Evolutionary conservation across 2,797 vertebrate genomes (phyloP).

Genomic region (Parauchenoglanis ngamensis): DNA sequence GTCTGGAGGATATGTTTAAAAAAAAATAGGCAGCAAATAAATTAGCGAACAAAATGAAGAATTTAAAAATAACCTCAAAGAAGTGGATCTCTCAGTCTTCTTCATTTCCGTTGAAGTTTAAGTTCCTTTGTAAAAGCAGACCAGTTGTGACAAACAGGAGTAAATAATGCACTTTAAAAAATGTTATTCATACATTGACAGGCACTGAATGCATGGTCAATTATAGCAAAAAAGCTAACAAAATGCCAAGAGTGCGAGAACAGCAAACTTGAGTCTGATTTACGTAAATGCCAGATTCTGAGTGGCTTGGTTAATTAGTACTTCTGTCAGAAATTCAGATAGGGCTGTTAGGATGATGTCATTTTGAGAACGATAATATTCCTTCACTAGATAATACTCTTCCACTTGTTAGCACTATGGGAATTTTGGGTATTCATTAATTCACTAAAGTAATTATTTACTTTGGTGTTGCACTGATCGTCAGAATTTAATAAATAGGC

Average conservation of each 20-base stretch:
- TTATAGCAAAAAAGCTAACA: background rate
- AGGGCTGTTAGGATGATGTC: background rate
- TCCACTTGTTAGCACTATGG: background rate
- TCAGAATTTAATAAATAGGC: background rate
- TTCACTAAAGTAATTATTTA: background rate
- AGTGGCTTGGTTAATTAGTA: conserved; percentile 1
- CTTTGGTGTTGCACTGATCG: background rate
- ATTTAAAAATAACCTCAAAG: background rate
- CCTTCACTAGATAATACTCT: background rate
- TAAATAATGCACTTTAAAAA: conserved; percentile 17
- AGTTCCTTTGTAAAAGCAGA: background rate
- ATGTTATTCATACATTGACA: background rate
- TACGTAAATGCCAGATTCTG: background rate
- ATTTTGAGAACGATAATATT: background rate
- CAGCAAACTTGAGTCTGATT: background rate
- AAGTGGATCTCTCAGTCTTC: background rate
- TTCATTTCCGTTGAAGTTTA: conserved; percentile 1
- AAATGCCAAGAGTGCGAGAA: background rate
- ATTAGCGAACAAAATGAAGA: background rate
- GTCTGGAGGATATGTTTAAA: background rate
- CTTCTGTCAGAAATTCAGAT: background rate
- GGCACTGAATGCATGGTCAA: background rate
- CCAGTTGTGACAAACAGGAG: background rate
- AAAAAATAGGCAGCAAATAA: background rate
- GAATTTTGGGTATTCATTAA: background rate